Evolutionary conservation across 1,140 invertebrate genomes (phyloP).

Genomic region (Mactra quadrangularis): DNA sequence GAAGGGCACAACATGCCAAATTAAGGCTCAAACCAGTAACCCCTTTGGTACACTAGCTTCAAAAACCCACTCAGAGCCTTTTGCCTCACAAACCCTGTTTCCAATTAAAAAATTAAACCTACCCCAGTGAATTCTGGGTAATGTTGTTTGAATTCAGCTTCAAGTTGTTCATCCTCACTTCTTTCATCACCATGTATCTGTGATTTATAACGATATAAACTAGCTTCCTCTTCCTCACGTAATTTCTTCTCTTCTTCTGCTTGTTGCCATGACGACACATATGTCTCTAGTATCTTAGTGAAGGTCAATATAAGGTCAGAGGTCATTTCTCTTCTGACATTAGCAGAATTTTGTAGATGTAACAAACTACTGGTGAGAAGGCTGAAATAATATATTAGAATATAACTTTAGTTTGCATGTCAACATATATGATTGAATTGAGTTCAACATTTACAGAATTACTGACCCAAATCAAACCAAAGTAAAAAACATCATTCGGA

Average conservation of each 20-base stretch:
- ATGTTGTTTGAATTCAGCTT: slow-evolving; percentile 88
- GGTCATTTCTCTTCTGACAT: slow-evolving; percentile 68
- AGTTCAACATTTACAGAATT: too few relatives aligned
- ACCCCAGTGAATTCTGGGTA: slow-evolving; percentile 91
- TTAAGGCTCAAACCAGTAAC: too few relatives aligned
- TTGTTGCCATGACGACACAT: slow-evolving; percentile 89
- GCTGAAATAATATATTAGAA: slow-evolving; percentile 61
- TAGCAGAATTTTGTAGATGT: slow-evolving; percentile 68
- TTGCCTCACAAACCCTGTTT: too few relatives aligned
- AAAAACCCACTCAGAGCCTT: too few relatives aligned
- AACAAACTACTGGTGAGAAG: slow-evolving; percentile 74
- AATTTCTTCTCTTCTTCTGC: slow-evolving; percentile 89
- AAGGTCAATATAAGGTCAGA: slow-evolving; percentile 65
- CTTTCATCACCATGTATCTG: slow-evolving; percentile 80
- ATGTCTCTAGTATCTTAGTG: slow-evolving; percentile 70
- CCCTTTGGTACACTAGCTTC: too few relatives aligned
- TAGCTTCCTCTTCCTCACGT: slow-evolving; percentile 90
- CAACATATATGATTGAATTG: too few relatives aligned
- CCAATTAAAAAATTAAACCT: background rate
- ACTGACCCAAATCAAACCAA: too few relatives aligned
- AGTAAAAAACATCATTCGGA: too few relatives aligned
- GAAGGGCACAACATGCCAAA: too few relatives aligned
- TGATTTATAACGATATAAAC: slow-evolving; percentile 91
- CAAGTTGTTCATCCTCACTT: slow-evolving; percentile 90
- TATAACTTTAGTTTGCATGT: background rate